A percentile compares a stretch with the other conserved stretches of the same genome.
Conservation (phyloP, 2,797 vertebrate species). For the Neopelma chrysocephalum region DNA sequence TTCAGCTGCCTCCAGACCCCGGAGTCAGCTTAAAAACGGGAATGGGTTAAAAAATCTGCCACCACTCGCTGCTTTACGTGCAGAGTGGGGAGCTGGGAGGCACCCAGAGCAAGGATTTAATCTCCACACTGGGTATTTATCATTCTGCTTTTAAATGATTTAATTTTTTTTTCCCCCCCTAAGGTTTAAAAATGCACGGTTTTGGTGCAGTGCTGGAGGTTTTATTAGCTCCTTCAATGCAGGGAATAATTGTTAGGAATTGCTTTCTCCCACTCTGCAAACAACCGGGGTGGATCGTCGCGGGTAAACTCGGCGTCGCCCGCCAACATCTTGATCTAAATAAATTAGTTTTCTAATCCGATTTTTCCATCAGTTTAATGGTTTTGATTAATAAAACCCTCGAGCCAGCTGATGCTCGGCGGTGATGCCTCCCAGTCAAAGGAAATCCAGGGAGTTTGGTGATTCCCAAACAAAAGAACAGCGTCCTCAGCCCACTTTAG, state of each 20-base stretch:
- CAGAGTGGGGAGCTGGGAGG: not conserved
- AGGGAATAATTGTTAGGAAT: not conserved
- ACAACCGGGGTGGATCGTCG: accelerated
- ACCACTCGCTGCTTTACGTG: accelerated
- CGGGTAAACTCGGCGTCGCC: not conserved
- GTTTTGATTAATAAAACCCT: not conserved
- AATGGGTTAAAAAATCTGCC: not conserved
- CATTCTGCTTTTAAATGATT: not conserved
- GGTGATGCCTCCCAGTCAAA: not conserved
- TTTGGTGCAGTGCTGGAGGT: not conserved
- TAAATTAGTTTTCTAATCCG: not conserved
- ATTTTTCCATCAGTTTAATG: not conserved
- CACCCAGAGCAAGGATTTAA: accelerated
- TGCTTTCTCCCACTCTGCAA: not conserved
- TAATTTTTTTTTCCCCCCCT: not conserved
- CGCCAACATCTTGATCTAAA: not conserved
- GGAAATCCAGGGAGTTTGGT: not conserved
- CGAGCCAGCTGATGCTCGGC: not conserved
- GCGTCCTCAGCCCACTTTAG: not conserved
- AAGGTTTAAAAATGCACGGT: accelerated
- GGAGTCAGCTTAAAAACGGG: not conserved
- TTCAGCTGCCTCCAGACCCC: not conserved
- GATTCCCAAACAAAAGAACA: not conserved
- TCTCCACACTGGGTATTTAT: not conserved
- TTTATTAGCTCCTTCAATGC: not conserved